Percentiles rank a stretch among this genome's conserved stretches.
Conservation (phyloP, 2,797 vertebrate species). For the Eulemur rubriventer region DNA sequence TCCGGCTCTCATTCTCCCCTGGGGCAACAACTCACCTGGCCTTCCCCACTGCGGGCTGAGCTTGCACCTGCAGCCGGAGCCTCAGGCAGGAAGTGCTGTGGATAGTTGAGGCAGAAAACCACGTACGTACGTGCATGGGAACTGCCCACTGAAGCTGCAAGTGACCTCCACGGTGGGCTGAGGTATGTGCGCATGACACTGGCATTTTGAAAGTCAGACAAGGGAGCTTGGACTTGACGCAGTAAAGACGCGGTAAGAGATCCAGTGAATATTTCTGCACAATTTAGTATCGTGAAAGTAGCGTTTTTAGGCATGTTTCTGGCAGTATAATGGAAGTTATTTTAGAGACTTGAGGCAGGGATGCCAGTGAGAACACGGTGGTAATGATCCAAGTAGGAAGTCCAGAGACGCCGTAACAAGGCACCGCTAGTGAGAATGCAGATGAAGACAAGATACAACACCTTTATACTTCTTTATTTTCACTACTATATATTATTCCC, state of each 20-base stretch:
- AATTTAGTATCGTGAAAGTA: not conserved
- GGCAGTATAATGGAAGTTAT: not conserved
- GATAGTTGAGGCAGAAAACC: not conserved
- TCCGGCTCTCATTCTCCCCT: not conserved
- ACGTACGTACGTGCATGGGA: rapidly evolving
- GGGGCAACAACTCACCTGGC: not conserved
- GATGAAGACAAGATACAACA: not conserved
- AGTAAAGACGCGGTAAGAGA: not conserved
- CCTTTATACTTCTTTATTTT: not conserved
- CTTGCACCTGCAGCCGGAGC: not conserved
- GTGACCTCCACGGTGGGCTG: rapidly evolving
- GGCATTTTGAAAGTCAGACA: not conserved
- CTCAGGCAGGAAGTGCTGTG: not conserved
- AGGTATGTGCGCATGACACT: not conserved
- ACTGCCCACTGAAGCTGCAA: not conserved
- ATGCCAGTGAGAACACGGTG: not conserved
- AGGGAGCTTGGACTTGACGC: not conserved
- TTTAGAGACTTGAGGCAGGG: not conserved
- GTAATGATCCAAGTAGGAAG: rapidly evolving
- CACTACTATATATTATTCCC: not conserved
- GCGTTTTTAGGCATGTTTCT: not conserved
- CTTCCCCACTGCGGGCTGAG: not conserved
- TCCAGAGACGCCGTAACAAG: not conserved
- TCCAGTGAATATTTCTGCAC: not conserved
- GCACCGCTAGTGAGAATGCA: not conserved